A percentile compares a stretch with the other conserved stretches of the same genome.
Evolutionary conservation across 2,888 invertebrate genomes (phyloP).

Genomic region (Phengaris arion): DNA sequence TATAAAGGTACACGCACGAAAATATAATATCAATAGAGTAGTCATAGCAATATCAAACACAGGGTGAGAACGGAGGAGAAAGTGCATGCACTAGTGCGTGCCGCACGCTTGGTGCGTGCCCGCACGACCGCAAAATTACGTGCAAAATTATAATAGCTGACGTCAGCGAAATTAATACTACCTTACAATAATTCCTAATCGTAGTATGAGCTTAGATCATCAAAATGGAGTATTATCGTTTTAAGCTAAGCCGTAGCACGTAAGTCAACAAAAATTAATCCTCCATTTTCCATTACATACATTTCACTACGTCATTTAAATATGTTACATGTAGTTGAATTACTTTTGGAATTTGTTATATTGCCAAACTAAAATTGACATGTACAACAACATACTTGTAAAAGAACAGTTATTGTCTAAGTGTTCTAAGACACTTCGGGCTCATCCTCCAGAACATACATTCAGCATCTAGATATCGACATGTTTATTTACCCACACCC

Average conservation of each 20-base stretch:
- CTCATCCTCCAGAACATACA: not conserved
- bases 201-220: too few relatives aligned
- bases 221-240: too few relatives aligned
- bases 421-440: not conserved
- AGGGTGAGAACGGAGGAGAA: conserved; percentile 4
- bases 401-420: not conserved
- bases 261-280: too few relatives aligned
- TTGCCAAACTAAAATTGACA: not conserved
- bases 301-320: not conserved
- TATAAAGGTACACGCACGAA: not conserved
- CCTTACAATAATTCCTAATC: too few relatives aligned
- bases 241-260: too few relatives aligned
- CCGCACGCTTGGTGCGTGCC: not conserved
- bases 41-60: conserved; percentile 8
- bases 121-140: not conserved
- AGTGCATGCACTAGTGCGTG: not conserved
- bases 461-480: conserved; percentile 39
- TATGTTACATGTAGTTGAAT: not conserved
- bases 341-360: not conserved
- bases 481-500: conserved; percentile 44
- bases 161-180: too few relatives aligned
- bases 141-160: not conserved
- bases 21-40: conserved; percentile 1
- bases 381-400: not conserved
- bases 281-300: not conserved